Evolutionary conservation across 2,113 vertebrate species (phyloP), one percentile per base, ranked within the genome.

Genomic region (Clinocottus analis): DNA sequence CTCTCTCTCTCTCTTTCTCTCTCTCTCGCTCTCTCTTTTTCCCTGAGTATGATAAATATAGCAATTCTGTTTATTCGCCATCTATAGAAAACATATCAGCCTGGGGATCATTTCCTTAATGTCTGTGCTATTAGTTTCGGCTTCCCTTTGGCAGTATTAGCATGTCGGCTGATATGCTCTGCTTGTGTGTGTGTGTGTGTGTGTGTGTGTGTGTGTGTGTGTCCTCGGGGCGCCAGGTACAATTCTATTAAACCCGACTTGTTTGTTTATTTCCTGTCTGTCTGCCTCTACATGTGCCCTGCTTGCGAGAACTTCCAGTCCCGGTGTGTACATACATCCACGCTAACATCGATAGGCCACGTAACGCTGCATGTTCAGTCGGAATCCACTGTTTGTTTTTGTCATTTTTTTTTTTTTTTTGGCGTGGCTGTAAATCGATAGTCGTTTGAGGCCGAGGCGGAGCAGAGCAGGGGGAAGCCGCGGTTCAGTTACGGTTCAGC

Each of bases 1-100:
- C 25, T 62, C 59, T 77, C 17, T 27, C 63, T 75, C 27, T 55
- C 63, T 53, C 25, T 62, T 55, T 77, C 17, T 27, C 63, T 75
- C 27, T 55, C 63, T 76, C 61, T 43, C 75, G 55, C 82, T 64
- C 79, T 74, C 75, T 87, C 72, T 85, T 84, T 88, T 86, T 91
- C 75, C 82, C 79, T 89, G 91, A 91, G 90, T 89, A 93, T 93
- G 93, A 94, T 93, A 94, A 93, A 94, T 94, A 93, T 91, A 86
- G 91, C 93, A 94, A 94, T 94, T 93, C 87, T 90, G 86, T 93
- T 93, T 90, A 89, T 90, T 91, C 80, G 85, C 91, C 91, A 89
- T 93, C 91, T 93, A 90, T 92, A 91, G 92, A 91, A 92, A 94
- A 91, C 93, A 92, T 90, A 91, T 94, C 92, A 92, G 93, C 92